A percentile compares a stretch with the other conserved stretches of the same genome.
phyloP scores from a whole-genome alignment of 2,113 vertebrate genomes.

The Myotis yumanensis region DNA sequence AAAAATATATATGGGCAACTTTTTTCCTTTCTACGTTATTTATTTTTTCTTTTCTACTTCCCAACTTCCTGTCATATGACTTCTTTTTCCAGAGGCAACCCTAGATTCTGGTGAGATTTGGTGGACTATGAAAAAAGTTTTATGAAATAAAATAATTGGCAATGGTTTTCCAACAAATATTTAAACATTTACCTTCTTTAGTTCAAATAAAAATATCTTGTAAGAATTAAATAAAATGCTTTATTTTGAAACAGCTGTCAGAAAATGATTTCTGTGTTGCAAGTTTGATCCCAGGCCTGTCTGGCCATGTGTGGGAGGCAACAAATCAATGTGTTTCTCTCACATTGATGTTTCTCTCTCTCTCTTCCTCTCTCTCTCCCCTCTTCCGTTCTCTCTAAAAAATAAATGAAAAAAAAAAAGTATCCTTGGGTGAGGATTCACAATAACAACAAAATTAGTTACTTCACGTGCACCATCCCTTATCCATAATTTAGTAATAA shows the following conservation, averaged over 20 bases:
- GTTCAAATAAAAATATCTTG: background rate
- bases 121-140: background rate
- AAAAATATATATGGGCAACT: background rate
- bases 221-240: background rate
- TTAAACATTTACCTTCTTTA: background rate
- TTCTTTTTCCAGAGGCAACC: background rate
- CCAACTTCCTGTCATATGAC: background rate
- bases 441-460: background rate
- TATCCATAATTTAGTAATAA: background rate
- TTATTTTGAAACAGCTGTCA: background rate
- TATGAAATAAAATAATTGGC: background rate
- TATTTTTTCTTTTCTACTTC: background rate
- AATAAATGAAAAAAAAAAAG: no score
- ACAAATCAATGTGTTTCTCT: no score
- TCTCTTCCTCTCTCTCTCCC: no score
- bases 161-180: background rate
- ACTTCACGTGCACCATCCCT: background rate
- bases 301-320: no score
- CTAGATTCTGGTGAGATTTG: background rate
- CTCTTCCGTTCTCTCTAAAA: no score
- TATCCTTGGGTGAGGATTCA: background rate
- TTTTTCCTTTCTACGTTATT: background rate
- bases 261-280: background rate
- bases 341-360: no score
- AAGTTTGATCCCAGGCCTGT: no score